Conservation (phyloP, 2,113 vertebrate species). For the Fulica atra region DNA sequence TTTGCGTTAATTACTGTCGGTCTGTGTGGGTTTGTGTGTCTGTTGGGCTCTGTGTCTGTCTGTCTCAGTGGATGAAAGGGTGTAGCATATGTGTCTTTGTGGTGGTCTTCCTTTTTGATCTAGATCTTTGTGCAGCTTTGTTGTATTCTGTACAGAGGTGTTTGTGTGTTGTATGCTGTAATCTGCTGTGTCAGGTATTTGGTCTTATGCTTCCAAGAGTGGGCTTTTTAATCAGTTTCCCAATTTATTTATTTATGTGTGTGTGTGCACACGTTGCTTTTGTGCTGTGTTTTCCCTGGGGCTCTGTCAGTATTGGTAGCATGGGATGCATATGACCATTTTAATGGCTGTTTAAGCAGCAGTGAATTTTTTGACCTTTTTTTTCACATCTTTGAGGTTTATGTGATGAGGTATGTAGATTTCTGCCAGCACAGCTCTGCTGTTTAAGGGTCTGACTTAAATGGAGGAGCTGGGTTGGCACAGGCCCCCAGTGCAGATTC, state of each 20-base stretch:
- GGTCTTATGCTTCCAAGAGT: not conserved
- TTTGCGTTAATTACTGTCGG: not conserved
- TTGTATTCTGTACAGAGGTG: slow-evolving; percentile 7
- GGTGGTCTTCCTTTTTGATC: slow-evolving; percentile 50
- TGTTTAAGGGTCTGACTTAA: slow-evolving; percentile 55
- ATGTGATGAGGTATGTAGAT: not conserved
- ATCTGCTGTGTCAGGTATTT: not conserved
- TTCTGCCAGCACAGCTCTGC: slow-evolving; percentile 43
- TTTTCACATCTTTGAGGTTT: slow-evolving; percentile 32
- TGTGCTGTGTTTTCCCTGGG: not conserved
- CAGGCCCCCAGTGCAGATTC: not conserved
- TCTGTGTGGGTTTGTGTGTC: not conserved
- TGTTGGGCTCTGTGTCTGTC: not conserved
- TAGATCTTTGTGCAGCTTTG: slow-evolving; percentile 37
- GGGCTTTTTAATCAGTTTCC: not conserved
- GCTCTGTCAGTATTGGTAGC: not conserved
- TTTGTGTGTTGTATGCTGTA: not conserved
- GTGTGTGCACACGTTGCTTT: not conserved
- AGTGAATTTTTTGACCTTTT: slow-evolving; percentile 23
- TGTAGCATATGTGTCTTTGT: slow-evolving; percentile 51
- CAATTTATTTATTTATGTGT: not conserved
- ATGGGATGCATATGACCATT: not conserved
- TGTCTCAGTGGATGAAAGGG: slow-evolving; percentile 24
- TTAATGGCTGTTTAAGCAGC: not conserved
- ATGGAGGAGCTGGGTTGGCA: slow-evolving; percentile 45